A percentile compares a stretch with the other conserved stretches of the same genome.
Conservation (phyloP, 37 sponge, comb jelly and placozoan genomes). For the Ianthella basta region DNA sequence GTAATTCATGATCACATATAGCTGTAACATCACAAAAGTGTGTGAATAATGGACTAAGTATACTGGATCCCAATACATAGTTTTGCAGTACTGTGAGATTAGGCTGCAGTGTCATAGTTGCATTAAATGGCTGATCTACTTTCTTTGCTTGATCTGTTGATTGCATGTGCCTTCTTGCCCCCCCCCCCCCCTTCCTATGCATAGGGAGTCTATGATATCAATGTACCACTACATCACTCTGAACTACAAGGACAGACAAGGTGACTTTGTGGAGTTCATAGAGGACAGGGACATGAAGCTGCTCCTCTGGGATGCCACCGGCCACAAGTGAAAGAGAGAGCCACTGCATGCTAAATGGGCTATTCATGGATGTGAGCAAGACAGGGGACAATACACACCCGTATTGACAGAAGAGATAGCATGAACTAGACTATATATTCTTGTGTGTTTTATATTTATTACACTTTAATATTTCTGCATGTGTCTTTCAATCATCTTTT, state of each 20-base stretch:
- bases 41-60: too few relatives aligned
- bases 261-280: conserved; percentile 80
- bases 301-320: conserved; percentile 40
- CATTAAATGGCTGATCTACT: too few relatives aligned
- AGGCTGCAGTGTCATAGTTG: too few relatives aligned
- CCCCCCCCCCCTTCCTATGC: neutral
- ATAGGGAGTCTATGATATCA: conserved; percentile 64
- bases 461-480: too few relatives aligned
- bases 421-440: too few relatives aligned
- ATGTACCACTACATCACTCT: conserved; percentile 49
- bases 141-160: too few relatives aligned
- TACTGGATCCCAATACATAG: too few relatives aligned
- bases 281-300: conserved; percentile 69
- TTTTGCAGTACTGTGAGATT: conserved; percentile 85
- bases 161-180: too few relatives aligned
- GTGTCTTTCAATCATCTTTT: too few relatives aligned
- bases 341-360: conserved; percentile 65
- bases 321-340: neutral
- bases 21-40: conserved; percentile 78
- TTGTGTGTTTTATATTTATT: too few relatives aligned
- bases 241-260: conserved; percentile 83
- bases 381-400: conserved; percentile 72
- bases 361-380: conserved; percentile 76
- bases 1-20: too few relatives aligned
- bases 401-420: conserved; percentile 3